Base-by-base conservation (phyloP, 2,113 vertebrate species). In the Kryptolebias marmoratus region DNA sequence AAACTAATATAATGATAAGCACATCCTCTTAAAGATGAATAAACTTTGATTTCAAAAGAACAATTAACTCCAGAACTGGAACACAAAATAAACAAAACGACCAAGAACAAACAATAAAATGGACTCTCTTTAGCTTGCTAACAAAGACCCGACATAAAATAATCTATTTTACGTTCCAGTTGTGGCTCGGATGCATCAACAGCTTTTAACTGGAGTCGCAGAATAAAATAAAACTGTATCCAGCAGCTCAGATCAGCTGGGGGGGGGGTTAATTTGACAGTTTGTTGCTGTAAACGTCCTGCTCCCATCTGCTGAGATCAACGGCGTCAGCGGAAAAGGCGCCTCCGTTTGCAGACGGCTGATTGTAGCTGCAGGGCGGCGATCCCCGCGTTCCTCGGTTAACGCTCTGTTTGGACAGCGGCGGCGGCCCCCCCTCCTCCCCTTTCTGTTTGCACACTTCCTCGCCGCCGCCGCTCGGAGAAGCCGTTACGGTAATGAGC, bases 371-470 rank as follows among this genome's bases (percentile, higher is more conserved):
- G 53, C 57, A 14, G 14, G 7, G 0, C 12, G 45, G 45, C 32
- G 68, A 71, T 64, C 55, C 15, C 52, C 63, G 68, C 45, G 18
- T 28, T 78, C 57, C 27, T 42, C 10, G 27, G 68, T 75, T 64
- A 68, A 30, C 68, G 49, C 15, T 69, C 39, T 60, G 52, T 53
- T 73, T n/a, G 52, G 56, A 73, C 58, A 57, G 50, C 64, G 69
- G 64, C 61, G 30, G 16, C 22, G 22, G 22, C 22, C 22, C 22
- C 22, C 22, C 22, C 22, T 22, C 22, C 22, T 22, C 22, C 22
- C 50, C 39, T 69, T 53, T 54, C 55, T 58, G 79, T 68, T 77
- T 76, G 71, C 73, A 73, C 49, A 49, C 65, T 60, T 42, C 61
- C 18, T 48, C 71, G 3, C 22, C 22, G 22, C 22, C 22, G 22